These are phyloP conservation scores for Drosophila kohkoa DNA, from an alignment of 1,140 invertebrate species.

Conservation along the genomic window DNA sequence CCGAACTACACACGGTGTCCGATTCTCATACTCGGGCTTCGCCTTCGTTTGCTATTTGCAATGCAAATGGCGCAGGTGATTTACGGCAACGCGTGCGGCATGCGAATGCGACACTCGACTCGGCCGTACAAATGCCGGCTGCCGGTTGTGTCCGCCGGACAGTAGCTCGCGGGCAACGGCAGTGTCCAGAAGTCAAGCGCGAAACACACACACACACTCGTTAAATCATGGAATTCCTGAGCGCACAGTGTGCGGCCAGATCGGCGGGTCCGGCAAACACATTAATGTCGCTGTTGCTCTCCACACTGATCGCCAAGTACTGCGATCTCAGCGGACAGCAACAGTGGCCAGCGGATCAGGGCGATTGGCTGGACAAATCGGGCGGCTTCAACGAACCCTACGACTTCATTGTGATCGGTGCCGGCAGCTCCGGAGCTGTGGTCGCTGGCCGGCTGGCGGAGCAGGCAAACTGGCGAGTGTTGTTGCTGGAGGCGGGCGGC, in stretches of 20 bases:
- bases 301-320: slow-evolving; percentile 86
- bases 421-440: slow-evolving; percentile 88
- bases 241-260: slow-evolving; percentile 76
- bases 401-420: slow-evolving; percentile 87
- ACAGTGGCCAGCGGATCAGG: slow-evolving; percentile 86
- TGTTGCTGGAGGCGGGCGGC: slow-evolving; percentile 86
- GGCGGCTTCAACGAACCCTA: slow-evolving; percentile 73
- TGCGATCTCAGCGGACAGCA: slow-evolving; percentile 86
- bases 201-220: no score
- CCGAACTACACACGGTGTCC: no score
- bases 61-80: slow-evolving; percentile 56
- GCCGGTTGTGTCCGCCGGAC: slow-evolving; percentile 17
- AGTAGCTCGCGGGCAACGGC: slow-evolving; percentile 44
- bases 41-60: slow-evolving; percentile 33
- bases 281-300: slow-evolving; percentile 86
- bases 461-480: slow-evolving; percentile 73
- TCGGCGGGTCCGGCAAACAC: slow-evolving; percentile 85
- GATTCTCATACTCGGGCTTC: no score
- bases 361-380: slow-evolving; percentile 84
- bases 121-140: slow-evolving; percentile 45
- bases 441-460: slow-evolving; percentile 77
- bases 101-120: slow-evolving; percentile 26
- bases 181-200: neutral
- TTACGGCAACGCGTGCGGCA: slow-evolving; percentile 50
- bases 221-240: slow-evolving; percentile 72